Base-by-base conservation (phyloP, 53 echinoderm and acorn worm species). In the Mesocentrotus franciscanus region DNA sequence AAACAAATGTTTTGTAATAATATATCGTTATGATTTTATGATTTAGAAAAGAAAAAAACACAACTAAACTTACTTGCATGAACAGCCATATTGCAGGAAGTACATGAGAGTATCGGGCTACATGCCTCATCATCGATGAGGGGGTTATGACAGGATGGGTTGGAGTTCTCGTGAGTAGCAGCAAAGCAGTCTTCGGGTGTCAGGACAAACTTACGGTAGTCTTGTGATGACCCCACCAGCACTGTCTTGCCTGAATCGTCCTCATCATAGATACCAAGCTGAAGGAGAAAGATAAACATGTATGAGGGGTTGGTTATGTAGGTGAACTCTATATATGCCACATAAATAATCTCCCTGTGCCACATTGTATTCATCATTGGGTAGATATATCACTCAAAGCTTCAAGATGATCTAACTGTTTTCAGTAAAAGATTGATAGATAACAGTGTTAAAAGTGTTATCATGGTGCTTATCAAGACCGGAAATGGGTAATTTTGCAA, bases 181-280 rank as follows among this genome's bases (percentile, higher is more conserved):
- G 98, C 96, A 75, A 98, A 99, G 95, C 99, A 98, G 94, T 96
- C 97, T 90, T 99, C 99, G 32, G 99, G 99, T 32, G 97, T 95
- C 32, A 97, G 95, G 60, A 99, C 99, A 10, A 95, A 89, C 93
- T 95, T 97, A 27, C 95, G 94, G 87, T 94, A 76, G 93, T 96
- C 96, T 91, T 92, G 70, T 22, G 94, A 96, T 35, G 96, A 84
- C 56, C 93, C 96, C 18, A 91, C 96, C 13, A 95, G 58, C 42
- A 79, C 61, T 36, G 84, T 94, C 62, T 83, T 94, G 33, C 94
- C 94, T 10, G 94, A 27, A 9, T 94, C 94, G 24, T 94, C 94
- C 34, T 94, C 94, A 24, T 94, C 94, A 18, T 94, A 94, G 33
- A 94, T 94, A 20, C 94, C 94, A 35, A 94, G 94, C 94, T 94